These are phyloP conservation scores for Drosophila macrospina DNA, from an alignment of 2,888 invertebrate genomes.

Conservation along the genomic window DNA sequence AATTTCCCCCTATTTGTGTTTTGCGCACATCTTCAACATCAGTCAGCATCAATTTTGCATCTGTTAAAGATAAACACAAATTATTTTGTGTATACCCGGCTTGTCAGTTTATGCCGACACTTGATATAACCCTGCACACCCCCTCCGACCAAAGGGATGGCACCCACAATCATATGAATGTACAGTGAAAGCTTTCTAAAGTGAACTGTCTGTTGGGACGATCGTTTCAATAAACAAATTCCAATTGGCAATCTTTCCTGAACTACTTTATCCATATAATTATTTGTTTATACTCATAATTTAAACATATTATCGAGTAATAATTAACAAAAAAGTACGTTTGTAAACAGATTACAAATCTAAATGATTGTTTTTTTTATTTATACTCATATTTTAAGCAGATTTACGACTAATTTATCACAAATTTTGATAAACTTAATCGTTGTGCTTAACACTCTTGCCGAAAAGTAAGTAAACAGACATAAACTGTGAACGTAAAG, in stretches of 20 bases:
- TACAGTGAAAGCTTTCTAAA: conserved; percentile 1
- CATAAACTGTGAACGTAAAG: not conserved
- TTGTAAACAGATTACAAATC: too few relatives aligned
- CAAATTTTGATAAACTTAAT: not conserved
- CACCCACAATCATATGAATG: not conserved
- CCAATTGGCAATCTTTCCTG: not conserved
- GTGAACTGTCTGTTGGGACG: not conserved
- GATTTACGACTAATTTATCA: too few relatives aligned
- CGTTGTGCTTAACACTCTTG: too few relatives aligned
- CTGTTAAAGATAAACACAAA: conserved; percentile 51
- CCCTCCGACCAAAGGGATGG: not conserved
- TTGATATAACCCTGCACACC: conserved; percentile 11
- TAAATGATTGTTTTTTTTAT: too few relatives aligned
- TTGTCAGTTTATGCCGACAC: conserved; percentile 24
- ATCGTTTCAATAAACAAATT: conserved; percentile 4
- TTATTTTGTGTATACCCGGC: conserved; percentile 27
- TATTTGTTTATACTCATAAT: conserved; percentile 1
- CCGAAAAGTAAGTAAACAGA: not conserved
- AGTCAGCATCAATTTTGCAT: conserved; percentile 35
- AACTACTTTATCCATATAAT: not conserved
- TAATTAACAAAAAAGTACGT: too few relatives aligned
- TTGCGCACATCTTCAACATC: conserved; percentile 32
- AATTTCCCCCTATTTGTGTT: conserved; percentile 34
- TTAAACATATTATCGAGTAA: not conserved
- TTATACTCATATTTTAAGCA: too few relatives aligned